Conservation (phyloP, 2,113 vertebrate species). For the Elgaria multicarinata region DNA sequence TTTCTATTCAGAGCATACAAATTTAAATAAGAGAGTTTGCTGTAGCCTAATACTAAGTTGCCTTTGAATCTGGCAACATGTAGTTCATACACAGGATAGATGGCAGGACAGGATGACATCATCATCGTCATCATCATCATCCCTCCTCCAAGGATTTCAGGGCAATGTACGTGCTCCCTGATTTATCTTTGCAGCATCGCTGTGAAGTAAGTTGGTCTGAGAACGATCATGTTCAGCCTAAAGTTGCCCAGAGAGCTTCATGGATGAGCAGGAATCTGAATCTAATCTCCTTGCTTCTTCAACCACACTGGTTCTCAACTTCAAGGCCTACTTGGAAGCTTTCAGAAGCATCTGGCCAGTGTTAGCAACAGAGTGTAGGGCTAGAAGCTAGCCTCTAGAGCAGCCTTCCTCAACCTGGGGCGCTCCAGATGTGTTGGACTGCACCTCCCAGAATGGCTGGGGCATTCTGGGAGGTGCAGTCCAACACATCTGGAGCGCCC, state of each 20-base stretch:
- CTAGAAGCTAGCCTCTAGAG: neutral
- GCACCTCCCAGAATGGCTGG: too few species aligned
- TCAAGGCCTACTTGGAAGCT: neutral
- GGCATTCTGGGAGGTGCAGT: too few species aligned
- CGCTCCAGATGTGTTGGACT: too few species aligned
- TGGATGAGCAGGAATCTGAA: neutral
- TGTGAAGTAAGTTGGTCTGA: neutral
- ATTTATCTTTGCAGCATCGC: neutral
- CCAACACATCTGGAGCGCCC: too few species aligned
- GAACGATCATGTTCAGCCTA: neutral
- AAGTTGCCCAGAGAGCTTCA: neutral
- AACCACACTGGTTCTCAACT: neutral
- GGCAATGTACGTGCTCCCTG: too few species aligned
- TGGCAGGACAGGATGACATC: too few species aligned
- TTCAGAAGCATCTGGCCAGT: neutral
- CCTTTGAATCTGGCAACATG: neutral
- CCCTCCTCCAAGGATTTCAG: neutral
- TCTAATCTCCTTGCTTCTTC: neutral
- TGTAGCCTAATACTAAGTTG: constrained; percentile 14
- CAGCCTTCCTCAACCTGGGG: too few species aligned
- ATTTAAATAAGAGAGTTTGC: constrained; percentile 6
- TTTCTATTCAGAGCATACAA: neutral
- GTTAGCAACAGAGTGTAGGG: neutral
- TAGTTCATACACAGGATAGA: neutral
- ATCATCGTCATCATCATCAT: too few species aligned